phyloP scores from a whole-genome alignment of 1,140 invertebrate genomes.

The Papilio glaucus region DNA sequence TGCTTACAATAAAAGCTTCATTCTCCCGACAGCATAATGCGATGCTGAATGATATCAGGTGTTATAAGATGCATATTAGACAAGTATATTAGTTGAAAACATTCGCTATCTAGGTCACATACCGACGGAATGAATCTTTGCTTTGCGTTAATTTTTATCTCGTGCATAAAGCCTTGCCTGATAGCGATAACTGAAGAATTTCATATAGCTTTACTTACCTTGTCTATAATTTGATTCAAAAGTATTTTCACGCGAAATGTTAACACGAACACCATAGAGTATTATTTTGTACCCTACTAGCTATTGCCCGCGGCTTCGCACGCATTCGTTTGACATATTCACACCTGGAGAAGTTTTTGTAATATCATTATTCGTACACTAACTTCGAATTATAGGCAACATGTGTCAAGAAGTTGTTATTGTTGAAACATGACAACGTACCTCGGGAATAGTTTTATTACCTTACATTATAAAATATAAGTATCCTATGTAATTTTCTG shows the following conservation, averaged over 20 bases:
- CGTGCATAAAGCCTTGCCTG: conserved; percentile 25
- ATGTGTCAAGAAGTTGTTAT: too few relatives aligned
- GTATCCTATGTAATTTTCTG: too few relatives aligned
- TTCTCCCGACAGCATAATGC: background rate
- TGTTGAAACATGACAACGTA: too few relatives aligned
- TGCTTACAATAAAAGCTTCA: background rate
- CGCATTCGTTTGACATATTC: too few relatives aligned
- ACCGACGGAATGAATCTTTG: conserved; percentile 35
- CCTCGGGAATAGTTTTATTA: too few relatives aligned
- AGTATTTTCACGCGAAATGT: conserved; percentile 4
- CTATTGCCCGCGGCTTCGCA: too few relatives aligned
- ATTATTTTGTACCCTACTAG: background rate
- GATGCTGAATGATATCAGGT: background rate
- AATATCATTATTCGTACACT: too few relatives aligned
- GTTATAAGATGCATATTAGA: conserved; percentile 2
- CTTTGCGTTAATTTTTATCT: conserved; percentile 30
- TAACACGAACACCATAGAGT: background rate
- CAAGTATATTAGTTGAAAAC: background rate
- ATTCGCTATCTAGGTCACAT: conserved; percentile 27
- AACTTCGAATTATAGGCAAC: too few relatives aligned
- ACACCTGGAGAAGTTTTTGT: too few relatives aligned
- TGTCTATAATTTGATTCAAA: background rate
- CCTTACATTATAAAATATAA: too few relatives aligned
- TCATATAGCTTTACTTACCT: background rate
- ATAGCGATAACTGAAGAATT: conserved; percentile 34